Base-by-base conservation (phyloP, 2,113 vertebrate species). In the Vulpes vulpes region DNA sequence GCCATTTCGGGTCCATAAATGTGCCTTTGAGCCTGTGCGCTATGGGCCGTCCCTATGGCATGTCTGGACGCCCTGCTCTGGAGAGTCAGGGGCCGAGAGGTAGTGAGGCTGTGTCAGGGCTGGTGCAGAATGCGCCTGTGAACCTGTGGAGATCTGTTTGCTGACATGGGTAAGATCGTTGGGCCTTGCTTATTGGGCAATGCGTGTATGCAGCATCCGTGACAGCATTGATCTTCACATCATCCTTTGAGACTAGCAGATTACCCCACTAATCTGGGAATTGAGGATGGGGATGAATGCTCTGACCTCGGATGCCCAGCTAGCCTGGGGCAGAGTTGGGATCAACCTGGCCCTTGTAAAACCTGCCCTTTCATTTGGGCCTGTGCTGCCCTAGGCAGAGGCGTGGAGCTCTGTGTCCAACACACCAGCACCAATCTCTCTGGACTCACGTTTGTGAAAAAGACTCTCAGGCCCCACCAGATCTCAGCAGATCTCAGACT, bases 121-220 rank as follows among this genome's bases (percentile, higher is more conserved):
- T 73, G 51, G 23, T 6, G 7, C 7, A 2, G 2, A 23, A 14
- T 32, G 2, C 17, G 0, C 35, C 32, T 0, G 1, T 4, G 25
- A 53, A 2, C 17, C 5, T 2, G 0, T 9, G 22, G 35, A 65
- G 71, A 5, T 11, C 76, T 35, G 43, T 64, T 3, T 92, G 76
- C 55, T 1, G 0, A 2, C 10, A 14, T 1, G 38, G 11, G 17
- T 2, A 19, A n/a, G 38, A 0, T 14, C 9, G 1, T 19, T 30
- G 57, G 15, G 35, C 20, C 35, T 17, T 15, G 1, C 27, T 55
- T 32, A 5, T 1, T 9, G 16, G 27, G 76, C 51, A 3, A 30
- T 0, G 9, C 0, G 4, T 0, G 2, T 43, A 11, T 0, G 1
- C 51, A 32, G 25, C 8, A 0, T n/a, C 51, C 2, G 9, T 27